A percentile compares a stretch with the other conserved stretches of the same genome.
Conservation (phyloP, 1,140 invertebrate species). For the Bombus soroeensis region DNA sequence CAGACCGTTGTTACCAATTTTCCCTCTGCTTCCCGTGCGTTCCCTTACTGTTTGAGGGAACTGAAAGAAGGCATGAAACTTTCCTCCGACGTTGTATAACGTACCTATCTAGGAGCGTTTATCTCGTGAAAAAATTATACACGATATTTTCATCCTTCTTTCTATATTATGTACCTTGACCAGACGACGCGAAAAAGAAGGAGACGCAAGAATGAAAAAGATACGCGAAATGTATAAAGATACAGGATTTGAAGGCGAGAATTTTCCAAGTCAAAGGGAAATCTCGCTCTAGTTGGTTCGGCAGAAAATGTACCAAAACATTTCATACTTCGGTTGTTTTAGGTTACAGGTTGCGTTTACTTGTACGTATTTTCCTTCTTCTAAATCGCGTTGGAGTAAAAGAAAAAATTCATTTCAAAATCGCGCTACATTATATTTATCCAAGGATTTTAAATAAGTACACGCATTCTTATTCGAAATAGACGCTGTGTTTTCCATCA, state of each 20-base stretch:
- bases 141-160: neutral
- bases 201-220: neutral
- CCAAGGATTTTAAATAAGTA: neutral
- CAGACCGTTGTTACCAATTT: constrained; percentile 13
- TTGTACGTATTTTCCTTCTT: too few relatives aligned
- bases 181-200: neutral
- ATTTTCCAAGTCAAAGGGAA: constrained; percentile 4
- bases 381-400: neutral
- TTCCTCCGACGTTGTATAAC: neutral
- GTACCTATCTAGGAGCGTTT: neutral
- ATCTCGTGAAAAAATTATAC: neutral
- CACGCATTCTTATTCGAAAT: too few relatives aligned
- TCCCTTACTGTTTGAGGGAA: too few relatives aligned
- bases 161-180: neutral
- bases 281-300: neutral
- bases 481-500: too few relatives aligned
- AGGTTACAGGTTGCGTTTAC: neutral
- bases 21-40: neutral
- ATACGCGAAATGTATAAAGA: constrained; percentile 1
- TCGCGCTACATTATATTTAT: neutral
- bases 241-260: neutral
- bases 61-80: neutral
- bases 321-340: constrained; percentile 1
- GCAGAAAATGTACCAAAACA: neutral
- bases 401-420: neutral